phyloP scores from a whole-genome alignment of 2,113 vertebrate genomes.

The Alaudala cheleensis region DNA sequence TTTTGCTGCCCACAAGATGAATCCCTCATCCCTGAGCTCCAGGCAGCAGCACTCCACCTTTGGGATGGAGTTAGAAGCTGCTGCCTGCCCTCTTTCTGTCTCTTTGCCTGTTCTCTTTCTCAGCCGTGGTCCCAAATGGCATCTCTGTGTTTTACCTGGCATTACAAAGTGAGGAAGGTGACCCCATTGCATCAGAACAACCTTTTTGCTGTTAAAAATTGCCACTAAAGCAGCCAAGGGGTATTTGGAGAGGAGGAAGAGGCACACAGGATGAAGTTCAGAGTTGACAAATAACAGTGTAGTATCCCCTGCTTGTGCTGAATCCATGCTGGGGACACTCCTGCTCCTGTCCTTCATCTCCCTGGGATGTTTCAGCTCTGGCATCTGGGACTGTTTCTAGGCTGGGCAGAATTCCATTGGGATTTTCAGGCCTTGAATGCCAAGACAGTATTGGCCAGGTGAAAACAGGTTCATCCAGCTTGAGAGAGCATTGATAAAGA shows the following conservation, averaged over 20 bases:
- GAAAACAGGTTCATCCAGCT: background rate
- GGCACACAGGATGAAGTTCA: background rate
- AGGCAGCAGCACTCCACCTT: background rate
- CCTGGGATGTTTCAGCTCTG: background rate
- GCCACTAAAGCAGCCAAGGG: background rate
- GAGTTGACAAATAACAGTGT: background rate
- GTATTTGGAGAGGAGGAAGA: background rate
- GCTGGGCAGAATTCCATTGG: background rate
- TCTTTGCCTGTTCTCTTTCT: fast-evolving
- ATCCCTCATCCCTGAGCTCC: background rate
- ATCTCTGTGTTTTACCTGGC: background rate
- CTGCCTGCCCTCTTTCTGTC: background rate
- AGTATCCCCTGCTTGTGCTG: too few species aligned
- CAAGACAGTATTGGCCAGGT: background rate
- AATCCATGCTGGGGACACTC: fast-evolving
- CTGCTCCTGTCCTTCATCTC: fast-evolving
- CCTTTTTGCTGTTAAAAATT: background rate
- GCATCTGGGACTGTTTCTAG: background rate
- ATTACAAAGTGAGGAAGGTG: background rate
- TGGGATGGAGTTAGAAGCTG: background rate
- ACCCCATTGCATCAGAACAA: background rate
- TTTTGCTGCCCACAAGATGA: background rate
- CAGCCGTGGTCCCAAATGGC: background rate
- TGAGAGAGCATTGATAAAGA: background rate
- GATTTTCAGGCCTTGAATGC: background rate